phyloP scores from a whole-genome alignment of 2,797 vertebrate species.

The Hafferia zeledoni region DNA sequence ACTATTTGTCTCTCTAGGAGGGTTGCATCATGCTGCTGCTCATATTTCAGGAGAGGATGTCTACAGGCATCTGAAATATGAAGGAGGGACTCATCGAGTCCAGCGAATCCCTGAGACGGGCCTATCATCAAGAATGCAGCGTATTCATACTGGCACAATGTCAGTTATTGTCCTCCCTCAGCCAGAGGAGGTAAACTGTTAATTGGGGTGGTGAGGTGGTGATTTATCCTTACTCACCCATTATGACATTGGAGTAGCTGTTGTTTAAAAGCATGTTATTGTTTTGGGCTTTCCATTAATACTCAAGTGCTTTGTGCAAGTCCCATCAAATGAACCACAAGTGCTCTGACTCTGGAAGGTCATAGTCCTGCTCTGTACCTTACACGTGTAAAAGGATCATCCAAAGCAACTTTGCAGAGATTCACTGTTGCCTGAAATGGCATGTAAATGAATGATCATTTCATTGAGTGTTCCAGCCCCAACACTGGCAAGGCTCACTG shows the following conservation, averaged over 20 bases:
- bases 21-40: constrained; percentile 91
- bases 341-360: not conserved
- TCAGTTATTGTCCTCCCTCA: constrained; percentile 91
- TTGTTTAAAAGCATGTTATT: not conserved
- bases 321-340: not conserved
- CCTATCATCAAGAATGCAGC: constrained; percentile 94
- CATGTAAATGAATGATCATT: not conserved
- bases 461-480: not conserved
- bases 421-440: not conserved
- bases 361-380: not conserved
- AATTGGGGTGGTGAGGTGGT: not conserved
- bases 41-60: constrained; percentile 85
- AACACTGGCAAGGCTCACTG: not conserved
- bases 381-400: not conserved
- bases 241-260: not conserved
- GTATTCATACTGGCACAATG: constrained; percentile 97
- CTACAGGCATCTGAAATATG: constrained; percentile 88
- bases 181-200: constrained; percentile 82
- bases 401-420: not conserved
- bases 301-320: not conserved
- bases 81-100: constrained; percentile 92
- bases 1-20: constrained; percentile 76
- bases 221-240: not conserved
- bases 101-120: constrained; percentile 94
- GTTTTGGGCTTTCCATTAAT: not conserved